These are phyloP conservation scores for Lutjanus argentimaculatus DNA, from an alignment of 2,797 vertebrate species.

Conservation along the genomic window DNA sequence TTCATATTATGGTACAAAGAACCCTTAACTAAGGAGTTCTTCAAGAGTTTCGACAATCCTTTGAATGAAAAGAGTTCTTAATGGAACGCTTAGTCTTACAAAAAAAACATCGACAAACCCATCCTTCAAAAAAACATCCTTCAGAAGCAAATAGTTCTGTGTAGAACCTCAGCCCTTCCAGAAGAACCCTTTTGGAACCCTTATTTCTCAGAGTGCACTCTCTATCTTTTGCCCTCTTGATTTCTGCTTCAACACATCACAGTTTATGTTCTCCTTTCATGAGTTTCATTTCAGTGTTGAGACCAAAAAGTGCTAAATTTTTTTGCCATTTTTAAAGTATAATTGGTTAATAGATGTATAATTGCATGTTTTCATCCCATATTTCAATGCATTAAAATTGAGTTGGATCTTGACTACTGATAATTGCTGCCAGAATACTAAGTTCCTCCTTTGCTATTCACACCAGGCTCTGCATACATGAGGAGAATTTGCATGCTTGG, in stretches of 20 bases:
- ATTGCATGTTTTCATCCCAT: constrained; percentile 30
- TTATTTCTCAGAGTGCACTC: too few relatives aligned
- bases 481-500: constrained; percentile 46
- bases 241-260: constrained; percentile 4
- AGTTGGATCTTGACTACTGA: constrained; percentile 10
- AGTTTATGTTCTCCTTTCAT: not conserved
- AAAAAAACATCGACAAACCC: too few relatives aligned
- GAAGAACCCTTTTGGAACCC: too few relatives aligned
- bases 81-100: too few relatives aligned
- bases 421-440: constrained; percentile 58
- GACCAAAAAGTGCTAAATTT: not conserved
- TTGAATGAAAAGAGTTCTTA: too few relatives aligned
- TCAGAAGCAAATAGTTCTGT: too few relatives aligned
- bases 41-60: too few relatives aligned
- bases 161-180: too few relatives aligned
- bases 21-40: too few relatives aligned
- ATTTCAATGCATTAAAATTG: constrained; percentile 30
- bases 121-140: too few relatives aligned
- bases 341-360: constrained; percentile 13
- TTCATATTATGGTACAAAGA: too few relatives aligned
- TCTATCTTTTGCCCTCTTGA: constrained; percentile 22
- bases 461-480: constrained; percentile 47
- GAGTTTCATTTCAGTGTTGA: not conserved
- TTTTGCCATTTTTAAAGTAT: not conserved
- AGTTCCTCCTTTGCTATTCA: constrained; percentile 54